Percentiles rank a stretch among this genome's conserved stretches.
phyloP scores from a whole-genome alignment of 2,888 invertebrate genomes.

The Tenthredo amoena region DNA sequence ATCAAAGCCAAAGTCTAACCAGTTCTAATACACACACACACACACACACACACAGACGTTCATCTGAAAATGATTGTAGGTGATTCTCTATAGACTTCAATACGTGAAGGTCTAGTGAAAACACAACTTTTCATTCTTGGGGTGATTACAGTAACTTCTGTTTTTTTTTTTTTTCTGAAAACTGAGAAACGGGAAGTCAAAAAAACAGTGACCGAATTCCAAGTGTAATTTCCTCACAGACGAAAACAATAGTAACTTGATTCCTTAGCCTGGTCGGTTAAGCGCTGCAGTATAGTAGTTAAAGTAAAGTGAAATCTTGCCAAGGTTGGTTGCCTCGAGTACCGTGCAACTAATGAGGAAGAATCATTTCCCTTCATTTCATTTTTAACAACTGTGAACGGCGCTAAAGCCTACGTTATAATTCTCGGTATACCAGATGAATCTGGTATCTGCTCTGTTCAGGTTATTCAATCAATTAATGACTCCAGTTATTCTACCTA shows the following conservation, averaged over 20 bases:
- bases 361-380: constrained; percentile 48
- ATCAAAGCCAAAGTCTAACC: neutral
- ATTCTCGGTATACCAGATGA: constrained; percentile 26
- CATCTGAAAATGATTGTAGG: no score
- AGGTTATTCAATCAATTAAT: neutral
- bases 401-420: constrained; percentile 37
- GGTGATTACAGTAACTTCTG: no score
- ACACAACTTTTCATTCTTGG: no score
- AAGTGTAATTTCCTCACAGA: neutral
- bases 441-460: constrained; percentile 10
- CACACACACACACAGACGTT: no score
- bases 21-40: neutral
- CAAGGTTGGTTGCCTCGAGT: constrained; percentile 20
- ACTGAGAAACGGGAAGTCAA: neutral
- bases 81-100: no score
- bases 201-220: constrained; percentile 4
- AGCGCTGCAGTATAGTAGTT: constrained; percentile 15
- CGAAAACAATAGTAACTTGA: constrained; percentile 23
- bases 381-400: constrained; percentile 40
- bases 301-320: constrained; percentile 41
- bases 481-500: neutral
- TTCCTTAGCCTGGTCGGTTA: constrained; percentile 20
- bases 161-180: no score
- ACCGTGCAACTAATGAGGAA: constrained; percentile 42
- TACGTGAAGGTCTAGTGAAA: no score